Evolutionary conservation across 2,113 vertebrate species (phyloP).

Genomic region (Indicator indicator): DNA sequence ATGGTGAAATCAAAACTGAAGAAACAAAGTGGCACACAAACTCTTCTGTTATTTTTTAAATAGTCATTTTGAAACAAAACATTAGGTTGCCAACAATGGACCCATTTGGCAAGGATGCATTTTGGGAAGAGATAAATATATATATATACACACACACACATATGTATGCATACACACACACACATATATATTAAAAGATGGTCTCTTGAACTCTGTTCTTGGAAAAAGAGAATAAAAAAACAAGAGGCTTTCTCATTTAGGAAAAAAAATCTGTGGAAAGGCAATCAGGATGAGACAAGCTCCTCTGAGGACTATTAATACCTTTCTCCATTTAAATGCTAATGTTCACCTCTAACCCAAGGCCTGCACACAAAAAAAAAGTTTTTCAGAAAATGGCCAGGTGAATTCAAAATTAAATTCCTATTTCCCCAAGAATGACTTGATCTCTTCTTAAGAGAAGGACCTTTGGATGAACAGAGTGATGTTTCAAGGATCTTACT

Average conservation of each 20-base stretch:
- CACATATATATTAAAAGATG: neutral
- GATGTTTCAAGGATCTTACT: neutral
- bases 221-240: neutral
- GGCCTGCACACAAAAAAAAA: constrained; percentile 19
- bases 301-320: constrained; percentile 52
- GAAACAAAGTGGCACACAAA: neutral
- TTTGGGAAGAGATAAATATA: neutral
- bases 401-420: constrained; percentile 60
- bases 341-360: constrained; percentile 62
- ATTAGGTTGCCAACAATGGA: neutral
- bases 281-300: constrained; percentile 34
- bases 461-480: neutral
- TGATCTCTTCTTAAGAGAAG: neutral
- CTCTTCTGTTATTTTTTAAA: neutral
- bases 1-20: neutral
- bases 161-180: too few species aligned
- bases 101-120: neutral
- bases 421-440: constrained; percentile 47
- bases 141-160: too few species aligned
- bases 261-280: constrained; percentile 21
- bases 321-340: constrained; percentile 73
- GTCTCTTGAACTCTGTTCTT: constrained; percentile 29
- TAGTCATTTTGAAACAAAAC: neutral
- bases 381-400: constrained; percentile 19
- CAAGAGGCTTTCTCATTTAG: constrained; percentile 21